Conservation (phyloP, 2,113 vertebrate species). For the Passer domesticus region DNA sequence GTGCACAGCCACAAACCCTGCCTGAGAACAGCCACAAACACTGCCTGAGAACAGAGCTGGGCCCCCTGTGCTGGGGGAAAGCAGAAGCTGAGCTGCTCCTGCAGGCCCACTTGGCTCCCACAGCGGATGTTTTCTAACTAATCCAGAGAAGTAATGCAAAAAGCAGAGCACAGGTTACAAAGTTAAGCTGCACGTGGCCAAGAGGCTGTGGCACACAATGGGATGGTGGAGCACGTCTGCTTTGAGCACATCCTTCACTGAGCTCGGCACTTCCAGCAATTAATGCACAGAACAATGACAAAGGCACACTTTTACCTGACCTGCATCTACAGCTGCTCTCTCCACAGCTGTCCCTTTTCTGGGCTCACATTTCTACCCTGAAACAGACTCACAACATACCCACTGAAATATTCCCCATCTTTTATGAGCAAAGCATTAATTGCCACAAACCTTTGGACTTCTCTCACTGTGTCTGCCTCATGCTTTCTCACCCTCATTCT, state of each 20-base stretch:
- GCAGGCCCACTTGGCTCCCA: background rate
- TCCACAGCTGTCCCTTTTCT: background rate
- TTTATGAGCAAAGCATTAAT: background rate
- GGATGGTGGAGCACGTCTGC: background rate
- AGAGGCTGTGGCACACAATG: slow-evolving; percentile 43
- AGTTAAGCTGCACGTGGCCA: background rate
- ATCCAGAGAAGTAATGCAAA: background rate
- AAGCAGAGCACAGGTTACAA: slow-evolving; percentile 25
- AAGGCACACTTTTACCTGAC: background rate
- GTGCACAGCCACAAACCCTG: no score
- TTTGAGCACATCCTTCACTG: slow-evolving; percentile 30
- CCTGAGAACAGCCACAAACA: no score
- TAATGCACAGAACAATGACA: slow-evolving; percentile 30
- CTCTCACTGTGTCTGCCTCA: background rate
- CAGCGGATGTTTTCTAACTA: background rate
- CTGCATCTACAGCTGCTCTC: background rate
- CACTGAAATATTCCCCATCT: background rate
- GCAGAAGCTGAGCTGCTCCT: background rate
- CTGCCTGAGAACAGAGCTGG: background rate
- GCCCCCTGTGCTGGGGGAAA: background rate
- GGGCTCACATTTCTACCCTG: background rate
- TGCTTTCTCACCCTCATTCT: background rate
- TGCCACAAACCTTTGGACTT: background rate
- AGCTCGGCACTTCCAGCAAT: slow-evolving; percentile 31
- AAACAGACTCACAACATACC: background rate